phyloP scores from a whole-genome alignment of 2,797 vertebrate species.

The Rhabdomys pumilio region DNA sequence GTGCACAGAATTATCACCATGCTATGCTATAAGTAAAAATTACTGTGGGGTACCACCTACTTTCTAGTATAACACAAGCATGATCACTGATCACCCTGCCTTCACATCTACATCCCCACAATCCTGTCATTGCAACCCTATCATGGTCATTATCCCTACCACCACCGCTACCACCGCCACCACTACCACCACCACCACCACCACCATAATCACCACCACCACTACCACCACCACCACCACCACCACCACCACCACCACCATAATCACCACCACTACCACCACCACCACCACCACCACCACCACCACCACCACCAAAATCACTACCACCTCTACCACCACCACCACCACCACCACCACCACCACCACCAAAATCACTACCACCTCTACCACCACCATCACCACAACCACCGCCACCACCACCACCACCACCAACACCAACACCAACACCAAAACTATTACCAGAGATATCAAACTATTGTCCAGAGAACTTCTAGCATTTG shows the following conservation, averaged over 20 bases:
- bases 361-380: neutral
- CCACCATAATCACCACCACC: neutral
- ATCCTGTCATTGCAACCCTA: neutral
- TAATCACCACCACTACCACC: neutral
- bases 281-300: neutral
- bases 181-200: conserved; percentile 26
- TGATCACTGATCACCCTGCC: neutral
- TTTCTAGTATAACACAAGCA: neutral
- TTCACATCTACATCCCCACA: neutral
- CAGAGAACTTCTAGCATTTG: conserved; percentile 83
- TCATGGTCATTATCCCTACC: neutral
- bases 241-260: neutral
- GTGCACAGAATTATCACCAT: conserved; percentile 29
- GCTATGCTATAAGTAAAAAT: neutral
- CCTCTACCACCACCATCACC: neutral
- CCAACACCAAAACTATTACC: neutral
- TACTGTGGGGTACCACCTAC: neutral
- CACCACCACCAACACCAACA: neutral
- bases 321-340: neutral
- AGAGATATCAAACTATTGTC: conserved; percentile 81
- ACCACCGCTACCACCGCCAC: no score
- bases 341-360: neutral
- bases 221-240: neutral
- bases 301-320: conserved; percentile 1
- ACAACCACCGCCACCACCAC: neutral